Evolutionary conservation across 2,888 invertebrate species (phyloP), one percentile per base, ranked within the genome.

Genomic region (Ceramica pisi): DNA sequence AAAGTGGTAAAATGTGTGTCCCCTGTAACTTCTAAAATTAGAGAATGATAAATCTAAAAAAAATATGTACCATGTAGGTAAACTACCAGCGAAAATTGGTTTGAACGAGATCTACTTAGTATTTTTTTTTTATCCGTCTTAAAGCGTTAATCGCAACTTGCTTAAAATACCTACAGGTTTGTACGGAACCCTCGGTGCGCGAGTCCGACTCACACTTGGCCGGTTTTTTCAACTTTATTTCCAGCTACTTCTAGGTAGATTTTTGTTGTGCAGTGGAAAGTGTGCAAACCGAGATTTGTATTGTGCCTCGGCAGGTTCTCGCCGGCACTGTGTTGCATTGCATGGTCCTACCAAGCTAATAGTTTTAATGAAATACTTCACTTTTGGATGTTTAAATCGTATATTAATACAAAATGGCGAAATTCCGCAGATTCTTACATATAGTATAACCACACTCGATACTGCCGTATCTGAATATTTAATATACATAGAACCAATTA

Each of bases 381-480:
- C 41, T 19, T 38, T 50, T 48, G 9, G 67, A 59, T 66, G 67
- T 76, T 67, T 67, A 55, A 35, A 78, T 60, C 38, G 56, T 86
- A 68, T 83, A 84, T 74, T 84, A 71, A 76, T 80, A 86, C 71
- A 86, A 84, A 85, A 82, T 74, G 69, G 76, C 71, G 78, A 76
- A 41, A 73, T 65, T 64, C 41, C 59, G 59, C 74, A 77, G 68
- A 77, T 82, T 76, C 35, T 79, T 78, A 82, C 76, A 79, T 82
- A 79, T 75, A 64, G 51, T 21, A 53, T 71, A 76, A 69, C 56
- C 61, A 53, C 3, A 57, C 12, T 51, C 23, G 7, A 14, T 21
- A 57, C 4, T 57, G 19, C 56, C n/a, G 7, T 21, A 38, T 21
- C 7, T 7, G 21, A 44, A 64, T 66, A 59, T 48, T 60, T 0